phyloP scores from a whole-genome alignment of 1,140 invertebrate genomes.

The Agraylea sexmaculata region DNA sequence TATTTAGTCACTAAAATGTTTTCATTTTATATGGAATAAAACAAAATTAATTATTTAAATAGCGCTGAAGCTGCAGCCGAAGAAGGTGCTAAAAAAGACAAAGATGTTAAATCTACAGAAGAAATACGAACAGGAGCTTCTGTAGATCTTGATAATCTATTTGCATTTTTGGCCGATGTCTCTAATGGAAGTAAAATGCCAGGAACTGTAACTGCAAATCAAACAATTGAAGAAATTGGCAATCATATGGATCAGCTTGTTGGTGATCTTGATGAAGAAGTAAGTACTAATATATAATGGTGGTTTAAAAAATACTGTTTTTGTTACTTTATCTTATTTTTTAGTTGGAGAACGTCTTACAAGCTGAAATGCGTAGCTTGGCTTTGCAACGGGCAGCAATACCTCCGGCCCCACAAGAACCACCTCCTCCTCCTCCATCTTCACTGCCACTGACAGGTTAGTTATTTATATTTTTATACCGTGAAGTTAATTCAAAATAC shows the following conservation, averaged over 20 bases:
- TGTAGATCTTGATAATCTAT: constrained; percentile 85
- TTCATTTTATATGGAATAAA: too few relatives aligned
- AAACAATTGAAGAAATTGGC: constrained; percentile 74
- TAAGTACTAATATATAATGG: constrained; percentile 23
- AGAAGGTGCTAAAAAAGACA: constrained; percentile 47
- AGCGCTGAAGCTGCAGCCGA: constrained; percentile 28
- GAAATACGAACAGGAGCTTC: constrained; percentile 45
- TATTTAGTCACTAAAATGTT: too few relatives aligned
- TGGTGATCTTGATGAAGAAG: constrained; percentile 63
- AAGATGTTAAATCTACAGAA: constrained; percentile 25
- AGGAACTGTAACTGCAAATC: constrained; percentile 40
- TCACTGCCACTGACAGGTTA: constrained; percentile 22
- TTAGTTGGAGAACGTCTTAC: constrained; percentile 35
- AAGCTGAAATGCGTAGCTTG: constrained; percentile 34
- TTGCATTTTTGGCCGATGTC: constrained; percentile 81
- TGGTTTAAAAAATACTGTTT: constrained; percentile 45
- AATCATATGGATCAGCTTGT: constrained; percentile 73
- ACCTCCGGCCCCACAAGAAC: constrained; percentile 31
- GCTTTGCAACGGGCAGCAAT: constrained; percentile 33
- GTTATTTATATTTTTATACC: not conserved
- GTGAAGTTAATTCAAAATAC: not conserved
- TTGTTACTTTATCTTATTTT: constrained; percentile 21
- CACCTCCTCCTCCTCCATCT: constrained; percentile 27
- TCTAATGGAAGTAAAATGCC: constrained; percentile 44
- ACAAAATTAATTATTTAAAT: constrained; percentile 15